Percentiles rank a stretch among this genome's conserved stretches.
Conservation (phyloP, 1,140 invertebrate genomes). For the Branchinecta lynchi region DNA sequence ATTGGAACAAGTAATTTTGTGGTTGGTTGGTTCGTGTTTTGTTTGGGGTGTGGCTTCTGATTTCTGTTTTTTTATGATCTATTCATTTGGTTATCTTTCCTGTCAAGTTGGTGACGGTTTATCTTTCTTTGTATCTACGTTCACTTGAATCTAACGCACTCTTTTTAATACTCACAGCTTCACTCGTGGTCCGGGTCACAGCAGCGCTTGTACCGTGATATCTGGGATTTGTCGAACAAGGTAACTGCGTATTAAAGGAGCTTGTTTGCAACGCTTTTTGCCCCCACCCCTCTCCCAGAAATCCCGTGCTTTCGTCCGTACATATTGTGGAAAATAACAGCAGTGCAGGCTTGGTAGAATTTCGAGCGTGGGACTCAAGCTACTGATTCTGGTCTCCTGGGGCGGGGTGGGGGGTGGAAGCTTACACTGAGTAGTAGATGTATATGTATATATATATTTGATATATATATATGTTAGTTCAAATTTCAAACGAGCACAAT, state of each 20-base stretch:
- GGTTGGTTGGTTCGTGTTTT: neutral
- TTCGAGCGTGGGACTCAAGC: no score
- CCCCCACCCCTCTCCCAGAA: no score
- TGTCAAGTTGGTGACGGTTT: neutral
- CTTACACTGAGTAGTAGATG: no score
- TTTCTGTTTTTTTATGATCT: neutral
- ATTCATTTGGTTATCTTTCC: neutral
- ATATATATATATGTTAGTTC: no score
- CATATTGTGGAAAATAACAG: no score
- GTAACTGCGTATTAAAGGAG: slow-evolving; percentile 29
- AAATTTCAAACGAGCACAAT: no score
- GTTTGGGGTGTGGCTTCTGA: neutral
- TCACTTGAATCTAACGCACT: neutral
- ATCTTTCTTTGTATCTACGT: neutral
- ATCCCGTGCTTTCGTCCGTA: no score
- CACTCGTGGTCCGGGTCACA: slow-evolving; percentile 65
- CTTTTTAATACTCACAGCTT: slow-evolving; percentile 34
- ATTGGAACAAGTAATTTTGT: neutral
- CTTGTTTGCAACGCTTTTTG: no score
- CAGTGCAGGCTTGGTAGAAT: no score
- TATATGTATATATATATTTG: no score
- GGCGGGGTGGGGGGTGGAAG: no score
- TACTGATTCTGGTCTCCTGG: no score
- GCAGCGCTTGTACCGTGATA: slow-evolving; percentile 49
- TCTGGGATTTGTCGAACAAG: slow-evolving; percentile 43